Conservation (phyloP, 1,140 invertebrate species). For the Tetramorium alpestre region DNA sequence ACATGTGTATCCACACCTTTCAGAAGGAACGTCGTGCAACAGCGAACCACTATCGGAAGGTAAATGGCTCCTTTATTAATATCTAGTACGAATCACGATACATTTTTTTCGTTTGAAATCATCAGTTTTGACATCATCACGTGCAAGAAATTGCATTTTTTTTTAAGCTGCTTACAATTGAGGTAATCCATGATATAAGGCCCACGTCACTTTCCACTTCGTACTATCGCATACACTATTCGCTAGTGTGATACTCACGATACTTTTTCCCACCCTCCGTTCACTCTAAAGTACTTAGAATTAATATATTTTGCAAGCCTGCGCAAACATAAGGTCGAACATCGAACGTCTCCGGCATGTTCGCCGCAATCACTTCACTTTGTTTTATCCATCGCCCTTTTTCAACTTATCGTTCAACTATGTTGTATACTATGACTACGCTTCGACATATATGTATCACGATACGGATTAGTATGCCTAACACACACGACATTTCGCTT, state of each 20-base stretch:
- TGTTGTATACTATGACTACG: conserved; percentile 58
- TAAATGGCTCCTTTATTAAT: conserved; percentile 56
- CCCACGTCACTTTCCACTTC: conserved; percentile 73
- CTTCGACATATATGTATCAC: conserved; percentile 72
- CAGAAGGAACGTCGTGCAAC: conserved; percentile 43
- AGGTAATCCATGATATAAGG: conserved; percentile 76
- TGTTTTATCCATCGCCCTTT: conserved; percentile 1
- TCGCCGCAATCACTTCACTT: conserved; percentile 30
- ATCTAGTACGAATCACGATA: conserved; percentile 58
- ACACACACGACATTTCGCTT: conserved; percentile 59
- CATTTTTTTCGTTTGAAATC: conserved; percentile 45
- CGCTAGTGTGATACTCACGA: conserved; percentile 35
- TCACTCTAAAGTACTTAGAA: conserved; percentile 60
- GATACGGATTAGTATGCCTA: conserved; percentile 72
- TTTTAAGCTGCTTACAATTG: conserved; percentile 74
- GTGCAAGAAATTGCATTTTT: conserved; percentile 65
- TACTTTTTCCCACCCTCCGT: neutral
- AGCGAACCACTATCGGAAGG: conserved; percentile 55
- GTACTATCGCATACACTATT: conserved; percentile 67
- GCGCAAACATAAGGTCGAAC: conserved; percentile 55
- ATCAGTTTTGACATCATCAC: conserved; percentile 61
- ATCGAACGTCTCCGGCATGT: conserved; percentile 42
- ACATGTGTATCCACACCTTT: neutral
- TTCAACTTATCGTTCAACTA: conserved; percentile 57
- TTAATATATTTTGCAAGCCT: conserved; percentile 55